Evolutionary conservation across 2,888 invertebrate species (phyloP).

Genomic region (Bhutanitis thaidina): DNA sequence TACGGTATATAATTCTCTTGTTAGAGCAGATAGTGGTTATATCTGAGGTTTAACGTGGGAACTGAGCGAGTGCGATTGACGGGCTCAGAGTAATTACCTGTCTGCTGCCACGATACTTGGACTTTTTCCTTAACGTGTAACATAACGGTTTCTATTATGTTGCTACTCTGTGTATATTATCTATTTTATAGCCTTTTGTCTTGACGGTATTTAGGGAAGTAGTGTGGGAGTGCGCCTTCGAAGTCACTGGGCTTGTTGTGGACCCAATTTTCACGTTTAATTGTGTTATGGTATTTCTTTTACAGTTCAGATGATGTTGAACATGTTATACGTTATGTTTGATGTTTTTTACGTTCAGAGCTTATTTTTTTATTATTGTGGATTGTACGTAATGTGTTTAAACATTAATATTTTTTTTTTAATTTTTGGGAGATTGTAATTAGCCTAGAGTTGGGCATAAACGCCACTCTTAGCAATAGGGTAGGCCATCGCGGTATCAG

Average conservation of each 20-base stretch:
- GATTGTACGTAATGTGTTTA: no score
- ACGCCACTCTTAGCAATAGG: no score
- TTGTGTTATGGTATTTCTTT: slow-evolving; percentile 6
- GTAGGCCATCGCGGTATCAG: no score
- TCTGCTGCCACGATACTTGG: slow-evolving; percentile 16
- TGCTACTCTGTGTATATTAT: slow-evolving; percentile 8
- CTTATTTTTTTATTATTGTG: neutral
- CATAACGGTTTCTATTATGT: slow-evolving; percentile 17
- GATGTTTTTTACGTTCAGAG: neutral
- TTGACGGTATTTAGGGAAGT: slow-evolving; percentile 14
- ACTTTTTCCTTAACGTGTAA: slow-evolving; percentile 11
- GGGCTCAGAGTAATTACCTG: slow-evolving; percentile 22
- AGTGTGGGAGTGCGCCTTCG: slow-evolving; percentile 13
- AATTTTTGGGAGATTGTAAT: no score
- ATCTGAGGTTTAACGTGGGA: slow-evolving; percentile 32
- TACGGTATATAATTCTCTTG: slow-evolving; percentile 7
- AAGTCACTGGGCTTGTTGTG: slow-evolving; percentile 6
- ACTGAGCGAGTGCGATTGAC: slow-evolving; percentile 19
- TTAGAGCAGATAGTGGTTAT: slow-evolving; percentile 14
- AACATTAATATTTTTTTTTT: no score
- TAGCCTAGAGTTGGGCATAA: no score
- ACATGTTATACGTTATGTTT: neutral
- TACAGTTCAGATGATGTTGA: neutral
- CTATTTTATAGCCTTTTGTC: slow-evolving; percentile 15
- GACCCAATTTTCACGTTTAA: neutral